Base-by-base conservation (phyloP, 2,888 invertebrate genomes). In the Pachycephus smyrnensis region DNA sequence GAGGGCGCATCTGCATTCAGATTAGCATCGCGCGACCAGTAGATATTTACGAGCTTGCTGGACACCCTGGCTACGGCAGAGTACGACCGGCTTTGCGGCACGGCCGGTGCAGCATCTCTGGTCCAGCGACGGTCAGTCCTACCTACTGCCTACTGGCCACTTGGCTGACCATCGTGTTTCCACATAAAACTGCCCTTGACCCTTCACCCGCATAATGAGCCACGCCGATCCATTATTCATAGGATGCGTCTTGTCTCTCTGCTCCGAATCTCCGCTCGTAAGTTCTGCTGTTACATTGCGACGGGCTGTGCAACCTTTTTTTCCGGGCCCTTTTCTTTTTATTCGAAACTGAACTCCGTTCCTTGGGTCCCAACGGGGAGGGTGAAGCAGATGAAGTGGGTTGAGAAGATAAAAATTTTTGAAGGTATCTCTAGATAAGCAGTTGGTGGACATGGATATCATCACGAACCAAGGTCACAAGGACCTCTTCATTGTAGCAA, bases 131-230 rank as follows among this genome's bases (percentile, higher is more conserved):
- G 79, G 75, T 77, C 71, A 75, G 74, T 78, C 76, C 73, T 76
- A 77, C 80, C 75, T 76, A 78, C 80, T 81, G 79, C 75, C 75
- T 77, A 77, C 76, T 40, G 76, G 80, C 78, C 82, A 83, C 85
- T 81, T 80, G 80, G 80, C 77, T 82, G 79, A 69, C 78, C 79
- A 80, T 73, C 74, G 82, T 87, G 85, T 86, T 86, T 86, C 85
- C 86, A 84, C 83, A 87, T 85, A 87, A 87, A 87, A 85, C 86
- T 86, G 89, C 87, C 89, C 89, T 89, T 88, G 89, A 89, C 89
- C 88, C 86, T 84, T 86, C 85, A 88, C 88, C 89, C 86, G 89
- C 84, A 89, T 89, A 89, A 89, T 89, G 88, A 89, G 87, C 85
- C 85, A 75, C 80, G 71, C 69, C 82, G 83, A 88, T 89, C 88